Base-by-base conservation (phyloP, 2,113 vertebrate species). In the Carettochelys insculpta region DNA sequence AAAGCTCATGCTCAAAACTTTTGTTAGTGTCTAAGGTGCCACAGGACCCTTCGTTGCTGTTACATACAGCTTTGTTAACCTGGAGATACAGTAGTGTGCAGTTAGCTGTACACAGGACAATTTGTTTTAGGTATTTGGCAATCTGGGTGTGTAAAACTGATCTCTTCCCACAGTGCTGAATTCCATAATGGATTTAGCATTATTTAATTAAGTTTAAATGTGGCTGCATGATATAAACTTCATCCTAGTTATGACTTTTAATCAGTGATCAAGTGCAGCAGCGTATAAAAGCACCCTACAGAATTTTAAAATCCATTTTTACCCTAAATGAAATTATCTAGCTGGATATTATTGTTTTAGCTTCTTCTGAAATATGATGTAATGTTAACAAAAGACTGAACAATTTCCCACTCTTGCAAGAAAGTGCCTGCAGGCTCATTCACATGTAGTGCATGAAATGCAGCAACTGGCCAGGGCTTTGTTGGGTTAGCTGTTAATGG, bases 181-280 rank as follows among this genome's bases (percentile, higher is more conserved):
- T 86, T 92, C 77, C 91, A 13, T 68, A 94, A 96, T 92, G 88
- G 82, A 83, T 68, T 84, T 93, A 56, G 20, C 79, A 31, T 85
- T 96, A 89, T 92, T 97, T 96, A 97, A 96, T 97, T 96, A 91
- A 48, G 50, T 82, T 82, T 87, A 73, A 90, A 19, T 93, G 11
- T 92, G 91, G 96, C 93, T 93, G 61, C 73, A 20, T 31, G 80
- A 47, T 71, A 14, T 89, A 83, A 80, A 90, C 87, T 92, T 52
- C 82, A 1, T 83, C 85, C 89, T 89, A 81, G 77, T 93, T 90
- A 80, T 2, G 31, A 16, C 45, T 85, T 91, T 88, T 86, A 93
- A 92, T 96, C 90, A 75, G 5, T 25, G 12, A 34, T 58, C 54
- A 54, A 0, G 5, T 29, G 3, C 45, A 11, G 43, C 0, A 1